Conservation (phyloP, 2,113 vertebrate species). For the Nestor notabilis region DNA sequence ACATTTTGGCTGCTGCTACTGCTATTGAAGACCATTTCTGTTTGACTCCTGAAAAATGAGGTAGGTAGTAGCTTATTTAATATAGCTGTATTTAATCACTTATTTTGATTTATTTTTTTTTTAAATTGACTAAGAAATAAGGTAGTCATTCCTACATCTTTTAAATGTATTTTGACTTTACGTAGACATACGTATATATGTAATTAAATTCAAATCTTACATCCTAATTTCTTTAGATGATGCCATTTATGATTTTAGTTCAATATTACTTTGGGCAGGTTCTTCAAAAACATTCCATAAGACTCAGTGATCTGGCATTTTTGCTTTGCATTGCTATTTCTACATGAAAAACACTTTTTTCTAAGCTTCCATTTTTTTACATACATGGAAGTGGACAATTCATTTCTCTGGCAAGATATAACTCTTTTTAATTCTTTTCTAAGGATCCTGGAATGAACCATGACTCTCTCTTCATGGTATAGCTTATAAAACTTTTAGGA, state of each 20-base stretch:
- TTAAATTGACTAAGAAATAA: background rate
- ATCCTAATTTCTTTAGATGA: background rate
- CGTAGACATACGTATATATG: background rate
- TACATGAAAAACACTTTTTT: background rate
- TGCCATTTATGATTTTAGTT: background rate
- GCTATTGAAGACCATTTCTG: background rate
- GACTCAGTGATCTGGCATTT: background rate
- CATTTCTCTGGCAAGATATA: background rate
- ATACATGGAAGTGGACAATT: background rate
- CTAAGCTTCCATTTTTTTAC: background rate
- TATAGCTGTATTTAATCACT: background rate
- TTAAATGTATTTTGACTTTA: background rate
- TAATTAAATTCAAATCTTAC: background rate
- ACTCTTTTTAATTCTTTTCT: background rate
- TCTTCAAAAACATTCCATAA: background rate
- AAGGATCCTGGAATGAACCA: background rate
- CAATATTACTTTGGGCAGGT: background rate
- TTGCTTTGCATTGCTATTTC: background rate
- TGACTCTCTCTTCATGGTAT: background rate
- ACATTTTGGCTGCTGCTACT: background rate
- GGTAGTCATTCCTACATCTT: background rate
- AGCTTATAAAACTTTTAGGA: background rate
- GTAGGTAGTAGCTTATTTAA: background rate
- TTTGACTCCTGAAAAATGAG: background rate
- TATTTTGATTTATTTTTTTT: background rate